Base-by-base conservation (phyloP, 2,113 vertebrate genomes). In the Amphiprion percula region DNA sequence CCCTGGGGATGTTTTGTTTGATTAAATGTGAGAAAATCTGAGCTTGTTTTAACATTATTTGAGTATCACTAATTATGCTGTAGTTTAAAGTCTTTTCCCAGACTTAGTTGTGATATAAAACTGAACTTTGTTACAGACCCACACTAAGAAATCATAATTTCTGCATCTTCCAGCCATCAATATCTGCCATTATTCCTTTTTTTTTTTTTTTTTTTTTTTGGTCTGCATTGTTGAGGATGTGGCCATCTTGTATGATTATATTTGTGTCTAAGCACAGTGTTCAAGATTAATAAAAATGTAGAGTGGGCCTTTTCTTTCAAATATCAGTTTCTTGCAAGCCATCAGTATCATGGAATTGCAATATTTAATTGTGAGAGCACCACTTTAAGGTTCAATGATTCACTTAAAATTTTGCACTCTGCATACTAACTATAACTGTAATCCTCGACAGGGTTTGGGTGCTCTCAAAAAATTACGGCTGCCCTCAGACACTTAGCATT, bases 221-320 rank as follows among this genome's bases (percentile, higher is more conserved):
- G 21, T 53, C 30, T 33, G 8, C 5, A 37, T 21, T 41, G 59
- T 30, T 49, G 14, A 3, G 2, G 47, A 39, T 21, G 10, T 19
- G 21, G 39, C 7, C 39, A 41, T 41, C 41, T 44, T 44, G 12
- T 44, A 1, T 44, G 41, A 44, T 14, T 44, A 14, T 44, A 14
- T 12, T 44, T 44, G 7, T 37, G 33, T 6, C 7, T 74, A 14
- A 59, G 66, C 61, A 66, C 46, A 52, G 44, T 19, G 10, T 12
- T 39, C 41, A 71, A 47, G 23, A 72, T 61, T 8, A 16, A 61
- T 12, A 24, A 14, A 69, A 53, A 55, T 55, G 49, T 37, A 46
- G 14, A 16, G 24, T 23, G n/a, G 28, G 12, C 21, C 16, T n/a
- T 5, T 52, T n/a, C 16, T 52, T 52, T 50, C 21, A 3, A 8